These are phyloP conservation scores for Phataginus tricuspis DNA, from an alignment of 2,797 vertebrate species.

Conservation along the genomic window DNA sequence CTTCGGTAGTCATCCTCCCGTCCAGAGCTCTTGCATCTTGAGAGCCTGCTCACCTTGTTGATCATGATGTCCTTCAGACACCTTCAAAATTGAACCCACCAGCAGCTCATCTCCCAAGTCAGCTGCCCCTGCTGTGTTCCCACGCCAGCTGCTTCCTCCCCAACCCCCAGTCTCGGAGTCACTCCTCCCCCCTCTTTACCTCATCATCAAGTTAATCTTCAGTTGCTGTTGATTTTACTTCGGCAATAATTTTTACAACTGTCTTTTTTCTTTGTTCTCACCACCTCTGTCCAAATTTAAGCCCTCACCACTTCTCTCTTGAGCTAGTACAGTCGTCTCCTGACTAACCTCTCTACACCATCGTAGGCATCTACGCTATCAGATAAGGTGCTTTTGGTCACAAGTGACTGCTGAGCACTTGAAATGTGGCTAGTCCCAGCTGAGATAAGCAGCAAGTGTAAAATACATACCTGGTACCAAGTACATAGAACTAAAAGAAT, in stretches of 20 bases:
- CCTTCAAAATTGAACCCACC: background rate
- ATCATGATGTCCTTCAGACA: background rate
- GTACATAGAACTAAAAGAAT: background rate
- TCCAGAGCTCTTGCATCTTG: background rate
- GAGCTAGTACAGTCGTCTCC: background rate
- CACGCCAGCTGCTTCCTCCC: background rate
- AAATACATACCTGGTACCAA: background rate
- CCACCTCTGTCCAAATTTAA: background rate
- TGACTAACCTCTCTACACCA: background rate
- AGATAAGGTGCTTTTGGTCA: background rate
- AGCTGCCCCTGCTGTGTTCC: background rate
- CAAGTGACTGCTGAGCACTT: background rate
- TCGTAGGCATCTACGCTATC: no score
- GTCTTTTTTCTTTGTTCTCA: background rate
- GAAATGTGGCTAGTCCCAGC: background rate
- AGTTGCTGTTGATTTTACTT: background rate
- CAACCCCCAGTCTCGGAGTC: background rate
- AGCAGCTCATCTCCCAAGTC: no score
- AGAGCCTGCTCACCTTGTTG: background rate
- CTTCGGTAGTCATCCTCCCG: background rate
- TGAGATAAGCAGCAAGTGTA: background rate
- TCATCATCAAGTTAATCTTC: background rate
- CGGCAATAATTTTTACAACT: background rate
- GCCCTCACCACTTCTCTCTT: background rate
- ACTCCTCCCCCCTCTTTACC: background rate